Base-by-base conservation (phyloP, 2,113 vertebrate genomes). In the Telmatochromis sp. region DNA sequence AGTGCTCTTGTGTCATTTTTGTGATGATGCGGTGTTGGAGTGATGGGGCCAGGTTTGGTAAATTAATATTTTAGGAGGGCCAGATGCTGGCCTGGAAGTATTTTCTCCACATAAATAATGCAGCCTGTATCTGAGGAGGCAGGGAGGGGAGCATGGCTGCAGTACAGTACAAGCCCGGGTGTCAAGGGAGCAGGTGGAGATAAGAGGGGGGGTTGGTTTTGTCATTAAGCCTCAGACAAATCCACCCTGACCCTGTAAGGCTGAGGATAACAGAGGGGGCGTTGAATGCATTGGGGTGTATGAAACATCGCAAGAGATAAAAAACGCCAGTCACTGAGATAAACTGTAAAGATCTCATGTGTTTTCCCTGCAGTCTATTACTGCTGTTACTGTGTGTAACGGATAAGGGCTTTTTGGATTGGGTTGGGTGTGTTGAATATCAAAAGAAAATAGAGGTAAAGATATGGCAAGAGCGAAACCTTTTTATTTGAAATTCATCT, bases 101-200 rank as follows among this genome's bases (percentile, higher is more conserved):
- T 96, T 96, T 96, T 93, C 93, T 93, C 90, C 80, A 60, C 83
- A 96, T 96, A 86, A 96, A 96, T 97, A 96, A 96, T 96, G 92
- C 90, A 96, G 86, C 17, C 33, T 83, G 80, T 91, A 93, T 94
- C 93, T 94, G 86, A 93, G 80, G 94, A 95, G 93, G 90, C 92
- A 91, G 84, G 85, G 84, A 91, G 86, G 86, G 84, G 65, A 88
- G 90, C 87, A 86, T 91, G 89, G 89, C 80, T 80, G 58, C 81
- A 55, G 92, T 91, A 93, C 87, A 86, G 90, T 91, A 89, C 73
- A 85, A 90, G 92, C 83, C 86, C 35, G 1, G 19, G 75, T 55
- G 86, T 90, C 85, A 90, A 81, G 89, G 88, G 90, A 94, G 89
- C 87, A 90, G 93, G 90, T 94, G 91, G 88, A 91, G 87, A 10